Evolutionary conservation across 2,888 invertebrate genomes (phyloP), one percentile per base, ranked within the genome.

Genomic region (Metellina segmentata): DNA sequence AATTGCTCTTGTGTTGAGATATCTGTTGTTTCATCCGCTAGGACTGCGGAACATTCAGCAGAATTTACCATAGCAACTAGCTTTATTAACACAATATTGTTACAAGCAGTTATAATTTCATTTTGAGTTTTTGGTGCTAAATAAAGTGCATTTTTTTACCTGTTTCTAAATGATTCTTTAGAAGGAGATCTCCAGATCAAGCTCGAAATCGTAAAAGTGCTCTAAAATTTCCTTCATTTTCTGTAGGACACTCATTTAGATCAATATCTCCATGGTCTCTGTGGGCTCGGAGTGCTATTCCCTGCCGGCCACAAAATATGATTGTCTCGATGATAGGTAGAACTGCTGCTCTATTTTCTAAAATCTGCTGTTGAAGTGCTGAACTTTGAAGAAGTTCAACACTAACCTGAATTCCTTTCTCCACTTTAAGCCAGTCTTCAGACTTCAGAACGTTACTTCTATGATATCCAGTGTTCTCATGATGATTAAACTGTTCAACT

Each of bases 1-100:
- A 83, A 20, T 52, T 83, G 83, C 19, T 83, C 72, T 72, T n/a
- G 19, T 20, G 49, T 49, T 0, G 61, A 48, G 0, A 86, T 77
- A 19, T 86, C 85, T n/a, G 77, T 86, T 13, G 85, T 78, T 69
- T 86, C 78, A 49, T 77, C 85, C 8, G 85, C 85, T 11, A 86
- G 16, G n/a, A 86, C 77, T 11, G 85, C 20, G 75, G 61, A 86
- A 49, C 51, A 86, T n/a, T 34, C 13, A 49, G 78, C 77, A 1
- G 16, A n/a, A n/a, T 77, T 77, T 20, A 78, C 51, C n/a, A 69
- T 69, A 1, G 52, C 8, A 4, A 48, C 85, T 61, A 78, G n/a
- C 34, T 61, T 48, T 2, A 61, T 49, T 86, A 53, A 61, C 4
- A 78, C 49, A 1, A 78, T 49, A 51, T 69, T 77, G n/a, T 61